phyloP scores from a whole-genome alignment of 2,797 vertebrate genomes.

The Paguma larvata region DNA sequence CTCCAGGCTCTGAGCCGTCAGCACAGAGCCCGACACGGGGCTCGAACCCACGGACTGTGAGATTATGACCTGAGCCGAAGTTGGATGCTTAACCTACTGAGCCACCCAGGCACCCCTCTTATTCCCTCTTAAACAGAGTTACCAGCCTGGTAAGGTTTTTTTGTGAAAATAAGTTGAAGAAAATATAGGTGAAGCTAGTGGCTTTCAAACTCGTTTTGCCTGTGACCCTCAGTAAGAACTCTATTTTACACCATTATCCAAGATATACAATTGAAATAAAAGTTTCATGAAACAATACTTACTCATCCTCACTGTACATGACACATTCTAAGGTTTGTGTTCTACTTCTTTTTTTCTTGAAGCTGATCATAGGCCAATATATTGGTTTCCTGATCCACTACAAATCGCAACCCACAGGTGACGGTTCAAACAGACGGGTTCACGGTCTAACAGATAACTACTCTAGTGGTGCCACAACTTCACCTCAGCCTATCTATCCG shows the following conservation, averaged over 20 bases:
- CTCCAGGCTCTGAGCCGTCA: too few species aligned
- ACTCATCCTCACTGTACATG: not conserved
- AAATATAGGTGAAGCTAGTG: not conserved
- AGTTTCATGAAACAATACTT: slow-evolving; percentile 55
- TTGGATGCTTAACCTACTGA: too few species aligned
- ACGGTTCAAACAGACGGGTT: not conserved
- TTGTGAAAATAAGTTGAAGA: slow-evolving; percentile 14
- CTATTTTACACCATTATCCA: slow-evolving; percentile 30
- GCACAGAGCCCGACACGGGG: too few species aligned
- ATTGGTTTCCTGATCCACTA: slow-evolving; percentile 34
- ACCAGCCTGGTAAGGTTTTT: not conserved
- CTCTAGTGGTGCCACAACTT: not conserved
- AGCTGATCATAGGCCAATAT: not conserved
- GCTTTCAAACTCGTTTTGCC: slow-evolving; percentile 56
- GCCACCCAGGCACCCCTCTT: not conserved
- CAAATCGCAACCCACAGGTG: not conserved
- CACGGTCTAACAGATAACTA: slow-evolving; percentile 41
- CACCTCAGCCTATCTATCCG: not conserved
- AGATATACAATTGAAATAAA: slow-evolving; percentile 17
- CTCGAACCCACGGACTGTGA: too few species aligned
- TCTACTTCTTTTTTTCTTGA: slow-evolving; percentile 24
- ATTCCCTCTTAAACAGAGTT: slow-evolving; percentile 46
- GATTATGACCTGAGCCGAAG: too few species aligned
- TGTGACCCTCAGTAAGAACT: slow-evolving; percentile 9
- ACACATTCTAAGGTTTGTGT: not conserved